Percentiles rank a stretch among this genome's conserved stretches.
These are phyloP conservation scores for Dryadula phaetusa DNA, from an alignment of 2,888 invertebrate genomes.

Conservation along the genomic window DNA sequence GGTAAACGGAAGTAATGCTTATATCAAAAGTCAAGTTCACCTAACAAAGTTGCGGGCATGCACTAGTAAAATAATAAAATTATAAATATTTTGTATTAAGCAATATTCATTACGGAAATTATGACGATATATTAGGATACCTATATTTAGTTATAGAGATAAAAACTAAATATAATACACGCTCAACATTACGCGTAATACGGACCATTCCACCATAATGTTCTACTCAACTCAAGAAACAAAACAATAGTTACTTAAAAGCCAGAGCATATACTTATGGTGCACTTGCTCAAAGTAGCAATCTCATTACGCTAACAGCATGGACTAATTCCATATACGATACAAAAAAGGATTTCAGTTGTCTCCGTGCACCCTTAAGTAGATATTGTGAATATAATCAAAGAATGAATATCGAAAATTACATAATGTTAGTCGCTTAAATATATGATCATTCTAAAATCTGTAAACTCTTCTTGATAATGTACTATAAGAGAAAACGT, in stretches of 20 bases:
- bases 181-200: not conserved
- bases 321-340: constrained; percentile 23
- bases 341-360: constrained; percentile 14
- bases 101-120: too few species aligned
- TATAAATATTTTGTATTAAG: too few species aligned
- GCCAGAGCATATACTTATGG: constrained; percentile 22
- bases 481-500: too few species aligned
- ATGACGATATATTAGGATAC: too few species aligned
- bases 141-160: not conserved
- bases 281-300: constrained; percentile 25
- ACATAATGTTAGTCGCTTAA: too few species aligned
- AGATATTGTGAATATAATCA: not conserved
- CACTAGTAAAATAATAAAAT: too few species aligned
- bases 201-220: constrained; percentile 6
- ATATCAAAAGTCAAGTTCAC: too few species aligned
- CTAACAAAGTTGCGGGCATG: too few species aligned
- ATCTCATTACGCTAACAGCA: constrained; percentile 29
- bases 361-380: not conserved
- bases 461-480: too few species aligned
- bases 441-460: too few species aligned
- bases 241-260: constrained; percentile 23
- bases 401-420: too few species aligned
- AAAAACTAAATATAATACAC: not conserved
- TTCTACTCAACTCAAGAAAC: constrained; percentile 15
- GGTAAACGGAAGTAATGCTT: too few species aligned